Base-by-base conservation (phyloP, 2,113 vertebrate species). In the Oreochromis spilurus region DNA sequence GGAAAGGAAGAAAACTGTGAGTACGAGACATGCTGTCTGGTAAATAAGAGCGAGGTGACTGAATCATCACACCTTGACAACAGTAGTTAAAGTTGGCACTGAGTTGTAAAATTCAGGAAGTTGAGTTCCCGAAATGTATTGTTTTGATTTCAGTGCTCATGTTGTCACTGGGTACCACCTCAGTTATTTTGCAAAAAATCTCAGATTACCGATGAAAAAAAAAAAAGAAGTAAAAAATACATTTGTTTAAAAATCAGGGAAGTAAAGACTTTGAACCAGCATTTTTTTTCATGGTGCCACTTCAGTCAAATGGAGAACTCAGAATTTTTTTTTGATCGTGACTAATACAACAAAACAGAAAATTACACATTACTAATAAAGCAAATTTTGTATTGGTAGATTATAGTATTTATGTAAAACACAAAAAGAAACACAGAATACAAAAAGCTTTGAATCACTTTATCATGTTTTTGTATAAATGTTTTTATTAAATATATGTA, bases 71-170 rank as follows among this genome's bases (percentile, higher is more conserved):
- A 78, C 24, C 72, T 1, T 5, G 26, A 31, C 0, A 34, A 12
- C 16, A 52, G 26, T 52, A 1, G 43, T 77, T 19, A 45, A 43
- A 43, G 14, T 17, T 45, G 24, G 3, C 0, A 13, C 14, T 43
- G 34, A 40, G 0, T 5, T 55, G 12, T 43, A 40, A 29, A 83
- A 75, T 34, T 75, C 4, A 45, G 82, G 67, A 77, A 84, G 82
- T 48, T 40, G 3, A 43, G 24, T 19, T 26, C 3, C 31, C 0
- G 0, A 29, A 29, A 10, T 13, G n/a, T 14, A 43, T 43, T 6
- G 8, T 45, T 72, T 45, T 24, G 67, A 45, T 72, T 24, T 70
- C 12, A 14, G 34, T 52, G 26, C 4, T 52, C 8, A 7, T 72
- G 3, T 19, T 50, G 70, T n/a, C 2, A 7, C 2, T 36, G 11